These are phyloP conservation scores for Poecilia gillii DNA, from an alignment of 2,797 vertebrate species.

Conservation along the genomic window DNA sequence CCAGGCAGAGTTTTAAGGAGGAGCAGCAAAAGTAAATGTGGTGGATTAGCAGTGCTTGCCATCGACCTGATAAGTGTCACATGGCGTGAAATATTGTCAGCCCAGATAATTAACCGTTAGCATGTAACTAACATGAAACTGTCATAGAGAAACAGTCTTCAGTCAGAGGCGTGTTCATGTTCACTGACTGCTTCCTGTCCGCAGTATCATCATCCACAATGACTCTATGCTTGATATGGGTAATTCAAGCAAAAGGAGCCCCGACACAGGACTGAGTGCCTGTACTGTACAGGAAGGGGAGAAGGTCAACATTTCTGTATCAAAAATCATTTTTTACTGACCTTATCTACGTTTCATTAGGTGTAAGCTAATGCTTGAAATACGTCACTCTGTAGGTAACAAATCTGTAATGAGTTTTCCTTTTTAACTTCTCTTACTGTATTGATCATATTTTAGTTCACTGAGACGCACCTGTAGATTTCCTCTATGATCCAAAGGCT, in stretches of 20 bases:
- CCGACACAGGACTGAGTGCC: neutral
- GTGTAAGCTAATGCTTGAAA: neutral
- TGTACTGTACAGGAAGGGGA: neutral
- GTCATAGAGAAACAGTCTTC: too few relatives aligned
- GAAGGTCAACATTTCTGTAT: neutral
- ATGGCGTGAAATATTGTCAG: too few relatives aligned
- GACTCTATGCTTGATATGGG: neutral
- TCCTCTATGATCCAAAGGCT: neutral
- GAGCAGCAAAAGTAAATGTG: neutral
- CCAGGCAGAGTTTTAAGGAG: neutral
- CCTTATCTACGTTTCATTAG: neutral
- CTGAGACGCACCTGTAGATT: neutral
- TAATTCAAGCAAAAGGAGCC: neutral
- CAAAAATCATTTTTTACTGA: neutral
- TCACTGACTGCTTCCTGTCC: too few relatives aligned
- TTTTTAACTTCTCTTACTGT: neutral
- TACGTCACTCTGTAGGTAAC: neutral
- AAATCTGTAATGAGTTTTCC: neutral
- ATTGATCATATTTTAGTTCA: neutral
- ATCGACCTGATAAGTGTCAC: neutral
- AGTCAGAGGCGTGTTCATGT: too few relatives aligned
- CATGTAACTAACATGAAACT: too few relatives aligned
- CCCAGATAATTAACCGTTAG: too few relatives aligned
- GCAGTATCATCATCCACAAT: too few relatives aligned
- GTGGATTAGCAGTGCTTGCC: neutral